Percentiles rank a stretch among this genome's conserved stretches.
phyloP scores from a whole-genome alignment of 2,113 vertebrate species.

The Takifugu flavidus region DNA sequence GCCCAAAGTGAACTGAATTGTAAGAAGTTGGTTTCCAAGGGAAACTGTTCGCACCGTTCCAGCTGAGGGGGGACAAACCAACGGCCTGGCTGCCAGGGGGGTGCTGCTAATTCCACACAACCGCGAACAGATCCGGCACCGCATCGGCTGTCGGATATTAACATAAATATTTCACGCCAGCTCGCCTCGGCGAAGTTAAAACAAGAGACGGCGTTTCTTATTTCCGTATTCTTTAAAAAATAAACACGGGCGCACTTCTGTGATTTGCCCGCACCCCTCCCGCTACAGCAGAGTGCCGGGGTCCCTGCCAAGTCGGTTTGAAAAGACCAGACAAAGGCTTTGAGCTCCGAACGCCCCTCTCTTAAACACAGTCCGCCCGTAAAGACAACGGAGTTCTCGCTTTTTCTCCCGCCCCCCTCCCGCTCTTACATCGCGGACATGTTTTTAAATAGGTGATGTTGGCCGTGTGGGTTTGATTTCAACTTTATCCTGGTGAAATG shows the following conservation, averaged over 20 bases:
- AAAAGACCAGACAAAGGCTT: constrained; percentile 86
- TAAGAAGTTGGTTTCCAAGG: constrained; percentile 87
- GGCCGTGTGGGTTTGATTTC: constrained; percentile 38
- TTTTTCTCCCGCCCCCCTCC: constrained; percentile 19
- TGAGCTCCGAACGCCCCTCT: constrained; percentile 78
- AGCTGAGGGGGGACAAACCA: constrained; percentile 80
- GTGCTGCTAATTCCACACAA: constrained; percentile 10
- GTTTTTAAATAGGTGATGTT: constrained; percentile 28
- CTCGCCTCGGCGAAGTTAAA: neutral
- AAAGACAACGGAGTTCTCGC: constrained; percentile 40
- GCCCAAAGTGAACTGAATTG: constrained; percentile 84
- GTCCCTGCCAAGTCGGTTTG: constrained; percentile 83
- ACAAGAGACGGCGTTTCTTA: neutral
- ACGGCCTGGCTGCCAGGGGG: constrained; percentile 45
- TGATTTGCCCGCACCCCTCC: constrained; percentile 49
- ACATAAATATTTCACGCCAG: accelerated
- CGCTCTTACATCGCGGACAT: constrained; percentile 53
- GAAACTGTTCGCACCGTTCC: constrained; percentile 85
- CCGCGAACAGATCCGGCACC: accelerated
- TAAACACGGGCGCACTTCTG: neutral
- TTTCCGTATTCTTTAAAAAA: neutral
- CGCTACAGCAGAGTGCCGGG: constrained; percentile 50
- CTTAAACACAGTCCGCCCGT: constrained; percentile 54
- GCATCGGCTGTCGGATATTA: neutral
- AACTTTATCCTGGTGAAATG: constrained; percentile 71